phyloP scores from a whole-genome alignment of 2,113 vertebrate species.

The Meles meles region DNA sequence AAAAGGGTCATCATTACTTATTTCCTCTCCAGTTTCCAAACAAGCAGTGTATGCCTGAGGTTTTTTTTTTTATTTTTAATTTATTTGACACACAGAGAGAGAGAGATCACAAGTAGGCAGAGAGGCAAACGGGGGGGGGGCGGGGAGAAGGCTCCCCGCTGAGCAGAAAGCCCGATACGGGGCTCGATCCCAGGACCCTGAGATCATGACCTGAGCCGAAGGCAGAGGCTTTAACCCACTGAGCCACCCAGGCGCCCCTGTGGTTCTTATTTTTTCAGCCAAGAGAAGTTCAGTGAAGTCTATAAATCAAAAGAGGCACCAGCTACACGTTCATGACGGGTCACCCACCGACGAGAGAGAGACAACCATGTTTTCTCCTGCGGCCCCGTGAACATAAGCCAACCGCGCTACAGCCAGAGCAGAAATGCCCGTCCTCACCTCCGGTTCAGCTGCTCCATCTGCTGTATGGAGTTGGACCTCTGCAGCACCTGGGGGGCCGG shows the following conservation, averaged over 20 bases:
- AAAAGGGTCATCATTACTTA: not conserved
- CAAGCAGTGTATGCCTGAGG: not conserved
- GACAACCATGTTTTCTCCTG: not conserved
- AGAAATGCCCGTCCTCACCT: slow-evolving; percentile 80
- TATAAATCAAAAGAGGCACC: not conserved
- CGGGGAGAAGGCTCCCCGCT: too few species aligned
- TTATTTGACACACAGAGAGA: too few species aligned
- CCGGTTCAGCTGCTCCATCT: slow-evolving; percentile 99
- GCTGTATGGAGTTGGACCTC: slow-evolving; percentile 97
- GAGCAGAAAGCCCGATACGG: too few species aligned
- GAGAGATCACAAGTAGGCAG: too few species aligned
- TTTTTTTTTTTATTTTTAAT: not conserved
- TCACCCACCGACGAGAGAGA: not conserved
- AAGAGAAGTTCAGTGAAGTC: not conserved
- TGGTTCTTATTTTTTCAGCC: not conserved
- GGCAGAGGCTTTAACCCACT: too few species aligned
- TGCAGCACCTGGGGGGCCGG: slow-evolving; percentile 95
- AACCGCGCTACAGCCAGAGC: not conserved
- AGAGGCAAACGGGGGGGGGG: too few species aligned
- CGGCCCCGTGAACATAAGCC: not conserved
- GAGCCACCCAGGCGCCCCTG: too few species aligned
- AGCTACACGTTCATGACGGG: not conserved
- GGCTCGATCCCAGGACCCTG: too few species aligned
- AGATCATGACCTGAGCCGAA: too few species aligned
- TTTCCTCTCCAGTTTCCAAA: not conserved